Evolutionary conservation across 1,140 invertebrate genomes (phyloP), one percentile per base, ranked within the genome.

Genomic region (Bombus superbus): DNA sequence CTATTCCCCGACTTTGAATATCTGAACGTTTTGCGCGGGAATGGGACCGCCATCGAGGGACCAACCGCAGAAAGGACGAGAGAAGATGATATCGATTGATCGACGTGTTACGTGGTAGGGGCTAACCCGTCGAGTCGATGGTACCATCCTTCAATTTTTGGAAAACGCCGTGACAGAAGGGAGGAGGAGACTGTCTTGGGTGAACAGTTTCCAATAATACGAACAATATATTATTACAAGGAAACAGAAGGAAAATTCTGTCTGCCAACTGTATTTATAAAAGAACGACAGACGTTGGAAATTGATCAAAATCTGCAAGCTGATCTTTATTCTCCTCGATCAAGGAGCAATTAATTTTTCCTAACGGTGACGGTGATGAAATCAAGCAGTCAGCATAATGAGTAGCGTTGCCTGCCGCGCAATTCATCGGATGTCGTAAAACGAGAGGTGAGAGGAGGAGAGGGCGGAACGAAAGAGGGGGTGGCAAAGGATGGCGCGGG

Each of bases 1-100:
- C 94, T 95, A 95, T 95, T 91, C 93, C 88, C 89, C 92, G 94
- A 95, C 94, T 95, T 95, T 95, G 94, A 95, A 95, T 95, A 95
- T 95, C 93, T 93, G 91, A 94, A 91, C 93, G 91, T 91, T 94
- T 93, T 93, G 79, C 91, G 89, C 92, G 90, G 91, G 86, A 91
- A 93, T 93, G 89, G 92, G 93, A 91, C 88, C 92, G 86, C 91
- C 92, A 92, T 94, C 92, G 88, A 91, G 92, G 93, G 93, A 94
- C 92, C 88, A 64, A 91, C 89, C 85, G 83, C 89, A 88, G 86
- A 91, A 90, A 91, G 75, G 89, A 91, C 84, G 83, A 81, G 73
- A 80, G 71, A 87, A 87, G 85, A 88, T 81, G 86, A 92, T 92
- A 93, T 93, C 88, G 86, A 88, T 92, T 92, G 92, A 93, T 93